A percentile compares a stretch with the other conserved stretches of the same genome.
Evolutionary conservation across 2,888 invertebrate genomes (phyloP).

Genomic region (Cheilosia vulpina): DNA sequence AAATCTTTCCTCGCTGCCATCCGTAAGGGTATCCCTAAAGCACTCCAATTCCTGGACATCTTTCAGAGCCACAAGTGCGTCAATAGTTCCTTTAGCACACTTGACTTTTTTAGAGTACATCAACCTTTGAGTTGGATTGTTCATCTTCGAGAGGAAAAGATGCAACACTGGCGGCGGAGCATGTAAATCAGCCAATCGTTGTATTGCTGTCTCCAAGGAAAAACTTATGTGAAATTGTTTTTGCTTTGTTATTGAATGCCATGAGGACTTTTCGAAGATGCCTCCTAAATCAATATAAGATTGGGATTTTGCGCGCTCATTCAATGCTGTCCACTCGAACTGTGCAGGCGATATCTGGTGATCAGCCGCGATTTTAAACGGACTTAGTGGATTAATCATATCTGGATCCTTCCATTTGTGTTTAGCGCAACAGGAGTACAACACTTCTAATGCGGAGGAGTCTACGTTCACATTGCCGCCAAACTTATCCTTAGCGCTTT

Average conservation of each 20-base stretch:
- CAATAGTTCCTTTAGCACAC: conserved; percentile 81
- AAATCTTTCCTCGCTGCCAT: conserved; percentile 87
- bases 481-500: conserved; percentile 77
- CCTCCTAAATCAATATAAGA: conserved; percentile 82
- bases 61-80: conserved; percentile 81
- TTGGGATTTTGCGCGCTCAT: conserved; percentile 83
- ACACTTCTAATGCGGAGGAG: conserved; percentile 80
- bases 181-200: conserved; percentile 79
- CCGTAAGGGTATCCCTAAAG: conserved; percentile 79
- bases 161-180: conserved; percentile 82
- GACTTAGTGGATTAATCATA: conserved; percentile 78
- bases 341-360: conserved; percentile 86
- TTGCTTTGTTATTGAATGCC: conserved; percentile 82
- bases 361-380: conserved; percentile 80
- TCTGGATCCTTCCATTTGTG: conserved; percentile 81
- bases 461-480: conserved; percentile 76
- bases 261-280: conserved; percentile 81
- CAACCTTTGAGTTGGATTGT: conserved; percentile 80
- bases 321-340: conserved; percentile 89
- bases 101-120: conserved; percentile 81
- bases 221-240: conserved; percentile 83
- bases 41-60: conserved; percentile 80
- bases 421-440: conserved; percentile 80
- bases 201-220: conserved; percentile 80
- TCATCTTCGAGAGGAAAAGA: conserved; percentile 81